Conservation (phyloP, 1,140 invertebrate species). For the Aporrectodea caliginosa region DNA sequence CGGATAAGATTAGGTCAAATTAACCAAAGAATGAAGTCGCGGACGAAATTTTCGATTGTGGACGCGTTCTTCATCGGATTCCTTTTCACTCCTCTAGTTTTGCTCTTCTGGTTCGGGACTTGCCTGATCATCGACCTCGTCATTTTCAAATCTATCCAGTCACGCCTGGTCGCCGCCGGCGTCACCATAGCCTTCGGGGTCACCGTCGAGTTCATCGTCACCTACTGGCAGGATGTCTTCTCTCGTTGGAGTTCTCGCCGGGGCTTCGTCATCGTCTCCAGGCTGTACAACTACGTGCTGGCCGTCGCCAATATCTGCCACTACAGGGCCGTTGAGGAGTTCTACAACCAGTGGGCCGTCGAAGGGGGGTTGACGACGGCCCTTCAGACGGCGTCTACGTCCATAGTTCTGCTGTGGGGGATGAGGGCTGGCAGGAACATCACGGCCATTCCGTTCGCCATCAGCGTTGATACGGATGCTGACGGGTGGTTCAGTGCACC, state of each 20-base stretch:
- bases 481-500: conserved; percentile 17
- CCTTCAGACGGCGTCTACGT: conserved; percentile 18
- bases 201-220: conserved; percentile 18
- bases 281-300: conserved; percentile 21
- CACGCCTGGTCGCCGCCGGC: conserved; percentile 15
- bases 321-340: conserved; percentile 22
- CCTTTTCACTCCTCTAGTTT: conserved; percentile 27
- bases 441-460: conserved; percentile 16
- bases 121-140: conserved; percentile 11
- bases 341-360: conserved; percentile 11
- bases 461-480: conserved; percentile 11
- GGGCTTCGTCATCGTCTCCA: not conserved
- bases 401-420: conserved; percentile 17
- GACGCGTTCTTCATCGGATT: conserved; percentile 24
- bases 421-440: conserved; percentile 17
- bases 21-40: conserved; percentile 13
- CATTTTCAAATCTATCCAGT: not conserved
- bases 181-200: conserved; percentile 13
- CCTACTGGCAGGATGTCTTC: conserved; percentile 21
- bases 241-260: too few relatives aligned
- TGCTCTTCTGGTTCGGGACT: conserved; percentile 21
- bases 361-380: not conserved
- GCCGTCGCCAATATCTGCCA: conserved; percentile 28
- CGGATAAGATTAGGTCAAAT: too few relatives aligned
- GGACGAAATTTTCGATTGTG: conserved; percentile 4